Base-by-base conservation (phyloP, 1,140 invertebrate genomes). In the Drosophila kepulauana region DNA sequence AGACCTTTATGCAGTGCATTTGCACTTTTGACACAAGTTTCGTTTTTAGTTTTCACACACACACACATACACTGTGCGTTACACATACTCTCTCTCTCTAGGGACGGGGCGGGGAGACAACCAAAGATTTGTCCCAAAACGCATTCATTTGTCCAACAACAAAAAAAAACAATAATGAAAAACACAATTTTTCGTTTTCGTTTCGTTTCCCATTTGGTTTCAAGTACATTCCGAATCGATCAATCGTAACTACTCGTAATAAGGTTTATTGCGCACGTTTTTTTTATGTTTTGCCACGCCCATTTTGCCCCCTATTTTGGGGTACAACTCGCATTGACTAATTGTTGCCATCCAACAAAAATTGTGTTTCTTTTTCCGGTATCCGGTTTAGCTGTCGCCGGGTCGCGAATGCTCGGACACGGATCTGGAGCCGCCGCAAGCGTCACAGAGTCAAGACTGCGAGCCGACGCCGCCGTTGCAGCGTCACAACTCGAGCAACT, bases 401-500 rank as follows among this genome's bases (percentile, higher is more conserved):
- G 96, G 96, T 52, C 93, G 94, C 88, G 96, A 95, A 91, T 96
- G 94, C 79, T 96, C 95, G 63, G 96, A 97, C 78, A 95, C 96
- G 54, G 96, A 97, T 82, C 95, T 97, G 95, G 96, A 97, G 82
- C 93, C 94, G 10, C 96, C 96, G 4, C 96, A 96, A 4, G 97
- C 96, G 33, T 97, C 97, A 35, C 97, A 98, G 92, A 97, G 97
- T 41, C 96, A 98, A 87, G 97, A 98, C 94, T 98, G 97, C 93
- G 98, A 98, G 93, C 97, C 98, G 30, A 98, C 97, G 73, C 97
- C 97, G 28, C 97, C 97, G 11, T 93, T 98, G 65, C 97, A 98
- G 93, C 94, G 97, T 78, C 96, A 98, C 77, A 98, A 97, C 82
- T 98, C 97, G 48, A 98, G 95, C 82, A 99, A 98, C 93, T 97